phyloP scores from a whole-genome alignment of 2,888 invertebrate genomes.

The Hirudinaria manillensis region DNA sequence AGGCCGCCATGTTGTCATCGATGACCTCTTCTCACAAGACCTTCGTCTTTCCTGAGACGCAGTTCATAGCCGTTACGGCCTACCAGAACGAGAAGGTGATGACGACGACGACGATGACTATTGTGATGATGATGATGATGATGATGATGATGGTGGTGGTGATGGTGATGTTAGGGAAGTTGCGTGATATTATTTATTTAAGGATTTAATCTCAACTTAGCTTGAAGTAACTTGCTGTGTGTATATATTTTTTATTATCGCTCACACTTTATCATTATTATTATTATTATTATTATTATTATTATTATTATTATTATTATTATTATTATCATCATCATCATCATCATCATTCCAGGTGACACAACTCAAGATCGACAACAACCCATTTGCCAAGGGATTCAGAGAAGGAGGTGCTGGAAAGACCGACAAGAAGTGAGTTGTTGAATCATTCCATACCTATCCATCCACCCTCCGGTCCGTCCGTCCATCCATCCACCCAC shows the following conservation, averaged over 20 bases:
- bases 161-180: conserved; percentile 22
- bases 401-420: conserved; percentile 39
- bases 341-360: conserved; percentile 50
- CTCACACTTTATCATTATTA: background rate
- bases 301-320: conserved; percentile 13
- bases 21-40: conserved; percentile 38
- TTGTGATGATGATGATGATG: conserved; percentile 24
- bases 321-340: background rate
- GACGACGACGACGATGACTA: conserved; percentile 24
- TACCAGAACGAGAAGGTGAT: conserved; percentile 46
- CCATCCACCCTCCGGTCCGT: no score
- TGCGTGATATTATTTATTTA: no score
- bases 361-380: conserved; percentile 56
- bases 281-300: conserved; percentile 13
- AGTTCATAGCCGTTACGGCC: conserved; percentile 52
- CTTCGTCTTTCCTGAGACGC: conserved; percentile 50
- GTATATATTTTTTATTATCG: background rate
- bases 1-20: conserved; percentile 1
- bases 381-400: conserved; percentile 58
- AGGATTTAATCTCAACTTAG: background rate
- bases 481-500: no score
- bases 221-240: background rate
- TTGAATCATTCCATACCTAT: no score
- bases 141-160: conserved; percentile 24
- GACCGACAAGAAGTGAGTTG: background rate